Evolutionary conservation across 1,140 invertebrate species (phyloP).

Genomic region (Ostrea denselamellosa): DNA sequence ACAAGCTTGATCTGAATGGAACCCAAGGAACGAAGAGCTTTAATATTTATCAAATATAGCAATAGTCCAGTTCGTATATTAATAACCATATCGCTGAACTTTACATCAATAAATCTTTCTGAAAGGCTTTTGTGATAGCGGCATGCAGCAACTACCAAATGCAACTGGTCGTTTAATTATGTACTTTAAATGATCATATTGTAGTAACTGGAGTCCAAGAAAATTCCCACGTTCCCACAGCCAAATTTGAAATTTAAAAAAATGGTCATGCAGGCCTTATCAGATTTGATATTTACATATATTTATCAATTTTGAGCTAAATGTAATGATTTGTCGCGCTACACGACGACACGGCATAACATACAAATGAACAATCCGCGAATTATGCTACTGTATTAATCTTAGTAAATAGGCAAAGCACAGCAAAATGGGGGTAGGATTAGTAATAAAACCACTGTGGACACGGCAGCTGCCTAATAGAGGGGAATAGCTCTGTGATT

Average conservation of each 20-base stretch:
- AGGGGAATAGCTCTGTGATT: slow-evolving; percentile 27
- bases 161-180: too few species aligned
- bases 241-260: not conserved
- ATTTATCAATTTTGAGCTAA: not conserved
- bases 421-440: not conserved
- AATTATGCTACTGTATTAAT: slow-evolving; percentile 31
- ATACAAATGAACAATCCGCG: slow-evolving; percentile 30
- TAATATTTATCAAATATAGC: too few species aligned
- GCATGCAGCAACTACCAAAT: too few species aligned
- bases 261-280: not conserved
- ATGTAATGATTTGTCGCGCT: slow-evolving; percentile 28
- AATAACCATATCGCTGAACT: too few species aligned
- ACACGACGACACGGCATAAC: not conserved
- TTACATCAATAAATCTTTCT: too few species aligned
- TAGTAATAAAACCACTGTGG: not conserved
- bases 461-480: slow-evolving; percentile 16
- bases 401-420: slow-evolving; percentile 11
- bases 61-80: too few species aligned
- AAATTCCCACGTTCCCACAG: not conserved
- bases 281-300: slow-evolving; percentile 6
- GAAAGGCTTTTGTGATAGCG: too few species aligned
- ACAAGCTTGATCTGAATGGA: too few species aligned
- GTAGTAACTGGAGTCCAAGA: not conserved
- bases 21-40: too few species aligned
- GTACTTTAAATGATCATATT: not conserved